phyloP scores from a whole-genome alignment of 2,888 invertebrate species.

The Archips xylosteana region DNA sequence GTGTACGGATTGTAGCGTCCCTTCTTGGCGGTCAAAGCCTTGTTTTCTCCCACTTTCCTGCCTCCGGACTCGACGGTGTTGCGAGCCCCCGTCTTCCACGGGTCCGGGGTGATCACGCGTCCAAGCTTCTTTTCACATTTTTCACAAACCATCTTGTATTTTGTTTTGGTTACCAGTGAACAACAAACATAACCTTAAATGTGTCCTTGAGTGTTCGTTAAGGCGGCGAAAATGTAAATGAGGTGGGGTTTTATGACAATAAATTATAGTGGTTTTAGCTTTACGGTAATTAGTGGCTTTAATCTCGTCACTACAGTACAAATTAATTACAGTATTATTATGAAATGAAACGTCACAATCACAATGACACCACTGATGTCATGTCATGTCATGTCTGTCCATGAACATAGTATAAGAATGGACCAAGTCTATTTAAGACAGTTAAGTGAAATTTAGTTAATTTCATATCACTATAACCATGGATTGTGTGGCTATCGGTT shows the following conservation, averaged over 20 bases:
- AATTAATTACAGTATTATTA: no score
- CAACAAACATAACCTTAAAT: slow-evolving; percentile 37
- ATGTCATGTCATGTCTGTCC: no score
- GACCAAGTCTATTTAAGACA: no score
- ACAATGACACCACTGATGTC: no score
- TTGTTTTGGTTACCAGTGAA: slow-evolving; percentile 18
- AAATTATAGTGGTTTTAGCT: neutral
- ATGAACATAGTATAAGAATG: no score
- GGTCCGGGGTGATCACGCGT: slow-evolving; percentile 97
- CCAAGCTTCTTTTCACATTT: slow-evolving; percentile 97
- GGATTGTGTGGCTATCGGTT: no score
- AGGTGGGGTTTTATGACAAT: neutral
- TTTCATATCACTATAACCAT: no score
- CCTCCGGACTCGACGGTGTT: slow-evolving; percentile 97
- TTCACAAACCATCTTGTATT: slow-evolving; percentile 92
- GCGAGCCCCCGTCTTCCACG: slow-evolving; percentile 97
- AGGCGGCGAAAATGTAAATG: neutral
- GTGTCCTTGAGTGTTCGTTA: neutral
- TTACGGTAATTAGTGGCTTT: neutral
- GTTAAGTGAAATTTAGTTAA: no score
- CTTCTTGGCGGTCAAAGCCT: slow-evolving; percentile 94
- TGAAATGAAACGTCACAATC: no score
- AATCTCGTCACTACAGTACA: neutral
- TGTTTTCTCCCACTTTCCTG: slow-evolving; percentile 97
- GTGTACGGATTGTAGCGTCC: slow-evolving; percentile 94